These are phyloP conservation scores for Sus scrofa DNA, from an alignment of 2,113 vertebrate species.

Conservation along the genomic window DNA sequence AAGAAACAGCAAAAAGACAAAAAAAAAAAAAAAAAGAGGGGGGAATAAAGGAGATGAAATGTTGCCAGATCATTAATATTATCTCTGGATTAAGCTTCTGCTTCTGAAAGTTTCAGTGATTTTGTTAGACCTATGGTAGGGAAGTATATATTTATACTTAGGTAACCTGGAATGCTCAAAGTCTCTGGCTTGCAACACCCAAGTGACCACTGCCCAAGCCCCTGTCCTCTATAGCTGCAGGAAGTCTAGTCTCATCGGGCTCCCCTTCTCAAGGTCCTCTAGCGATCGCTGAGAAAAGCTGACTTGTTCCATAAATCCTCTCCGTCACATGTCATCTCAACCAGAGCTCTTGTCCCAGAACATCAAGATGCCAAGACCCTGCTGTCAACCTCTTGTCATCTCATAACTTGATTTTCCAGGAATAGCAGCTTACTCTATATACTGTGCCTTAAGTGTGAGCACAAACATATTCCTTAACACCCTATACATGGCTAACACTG, in stretches of 20 bases:
- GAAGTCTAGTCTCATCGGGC: not conserved
- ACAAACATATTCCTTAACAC: not conserved
- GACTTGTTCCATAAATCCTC: not conserved
- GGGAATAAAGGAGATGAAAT: not conserved
- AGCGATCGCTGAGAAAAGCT: not conserved
- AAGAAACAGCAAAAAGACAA: no score
- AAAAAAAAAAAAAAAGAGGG: no score
- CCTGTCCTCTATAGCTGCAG: not conserved
- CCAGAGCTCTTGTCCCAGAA: not conserved
- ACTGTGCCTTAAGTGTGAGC: not conserved
- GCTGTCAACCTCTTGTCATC: not conserved
- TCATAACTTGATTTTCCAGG: not conserved
- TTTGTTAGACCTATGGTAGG: not conserved
- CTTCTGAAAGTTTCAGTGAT: not conserved
- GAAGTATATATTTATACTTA: not conserved
- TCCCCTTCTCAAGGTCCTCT: not conserved
- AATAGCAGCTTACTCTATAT: not conserved
- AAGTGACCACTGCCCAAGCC: not conserved
- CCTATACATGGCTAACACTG: not conserved
- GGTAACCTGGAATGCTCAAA: not conserved
- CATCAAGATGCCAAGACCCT: not conserved
- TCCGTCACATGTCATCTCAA: not conserved
- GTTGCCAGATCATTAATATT: not conserved
- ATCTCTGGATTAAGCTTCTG: not conserved
- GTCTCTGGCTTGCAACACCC: not conserved